Conservation (phyloP, 2,888 invertebrate genomes). For the Acanthopleura granulata region DNA sequence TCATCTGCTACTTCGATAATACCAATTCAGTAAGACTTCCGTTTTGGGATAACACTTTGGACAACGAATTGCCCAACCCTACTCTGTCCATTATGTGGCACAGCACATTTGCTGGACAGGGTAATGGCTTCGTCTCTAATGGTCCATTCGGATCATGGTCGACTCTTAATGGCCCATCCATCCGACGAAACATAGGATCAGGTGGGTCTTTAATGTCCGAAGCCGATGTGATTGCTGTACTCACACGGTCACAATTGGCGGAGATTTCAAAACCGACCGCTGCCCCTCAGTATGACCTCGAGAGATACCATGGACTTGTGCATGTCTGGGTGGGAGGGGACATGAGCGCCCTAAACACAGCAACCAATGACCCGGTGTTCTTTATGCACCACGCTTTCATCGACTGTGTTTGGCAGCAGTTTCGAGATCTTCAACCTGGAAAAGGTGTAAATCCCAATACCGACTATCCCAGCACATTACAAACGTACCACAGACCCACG, state of each 20-base stretch:
- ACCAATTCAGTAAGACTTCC: slow-evolving; percentile 44
- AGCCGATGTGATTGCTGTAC: slow-evolving; percentile 37
- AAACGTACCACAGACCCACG: not conserved
- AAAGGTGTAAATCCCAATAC: slow-evolving; percentile 1
- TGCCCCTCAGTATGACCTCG: slow-evolving; percentile 45
- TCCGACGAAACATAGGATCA: not conserved
- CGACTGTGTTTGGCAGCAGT: slow-evolving; percentile 52
- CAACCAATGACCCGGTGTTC: slow-evolving; percentile 54
- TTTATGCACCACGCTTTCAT: slow-evolving; percentile 52
- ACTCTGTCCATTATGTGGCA: slow-evolving; percentile 48
- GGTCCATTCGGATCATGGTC: slow-evolving; percentile 58
- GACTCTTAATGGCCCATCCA: slow-evolving; percentile 39
- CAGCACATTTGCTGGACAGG: slow-evolving; percentile 46
- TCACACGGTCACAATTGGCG: slow-evolving; percentile 24
- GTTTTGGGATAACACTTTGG: slow-evolving; percentile 57
- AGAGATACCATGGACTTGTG: slow-evolving; percentile 53
- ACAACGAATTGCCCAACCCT: slow-evolving; percentile 44
- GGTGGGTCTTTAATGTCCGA: slow-evolving; percentile 41
- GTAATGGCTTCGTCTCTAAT: slow-evolving; percentile 44
- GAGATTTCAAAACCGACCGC: slow-evolving; percentile 44
- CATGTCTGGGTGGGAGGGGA: slow-evolving; percentile 55
- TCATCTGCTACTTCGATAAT: not conserved
- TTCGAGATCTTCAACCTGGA: not conserved
- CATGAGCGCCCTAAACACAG: slow-evolving; percentile 49
- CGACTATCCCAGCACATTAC: not conserved